Conservation (phyloP, 2,113 vertebrate genomes). For the Andinoacara biseriatus region DNA sequence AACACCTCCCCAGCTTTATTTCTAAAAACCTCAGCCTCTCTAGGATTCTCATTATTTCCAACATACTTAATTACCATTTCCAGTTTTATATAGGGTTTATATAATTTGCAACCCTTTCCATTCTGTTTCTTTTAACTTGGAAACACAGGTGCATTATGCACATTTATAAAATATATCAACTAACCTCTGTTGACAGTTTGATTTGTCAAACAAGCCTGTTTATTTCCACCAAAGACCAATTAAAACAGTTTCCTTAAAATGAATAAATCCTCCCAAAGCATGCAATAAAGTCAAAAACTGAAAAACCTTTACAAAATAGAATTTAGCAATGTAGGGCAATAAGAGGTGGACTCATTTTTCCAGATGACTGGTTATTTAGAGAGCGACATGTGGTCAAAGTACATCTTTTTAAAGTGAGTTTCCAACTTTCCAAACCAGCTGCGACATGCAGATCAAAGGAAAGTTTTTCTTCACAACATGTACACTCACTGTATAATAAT, state of each 20-base stretch:
- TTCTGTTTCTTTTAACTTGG: not conserved
- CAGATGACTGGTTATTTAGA: not conserved
- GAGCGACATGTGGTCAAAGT: not conserved
- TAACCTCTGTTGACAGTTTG: not conserved
- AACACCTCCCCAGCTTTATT: not conserved
- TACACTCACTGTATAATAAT: not conserved
- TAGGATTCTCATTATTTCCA: no score
- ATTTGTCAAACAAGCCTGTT: not conserved
- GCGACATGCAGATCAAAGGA: not conserved
- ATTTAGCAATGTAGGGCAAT: fast-evolving
- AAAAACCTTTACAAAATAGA: fast-evolving
- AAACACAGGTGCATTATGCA: not conserved
- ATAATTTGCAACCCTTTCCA: not conserved
- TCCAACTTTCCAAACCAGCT: not conserved
- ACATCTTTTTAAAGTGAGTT: not conserved
- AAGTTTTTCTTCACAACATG: not conserved
- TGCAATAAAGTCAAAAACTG: not conserved
- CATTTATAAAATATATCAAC: not conserved
- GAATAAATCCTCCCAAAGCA: fast-evolving
- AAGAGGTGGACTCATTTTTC: not conserved
- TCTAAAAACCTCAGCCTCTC: not conserved
- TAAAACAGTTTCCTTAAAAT: not conserved
- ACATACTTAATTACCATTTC: no score
- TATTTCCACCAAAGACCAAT: not conserved
- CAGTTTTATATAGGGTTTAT: not conserved